A percentile compares a stretch with the other conserved stretches of the same genome.
These are phyloP conservation scores for Cheilinus undulatus DNA, from an alignment of 2,113 vertebrate genomes.

Conservation along the genomic window DNA sequence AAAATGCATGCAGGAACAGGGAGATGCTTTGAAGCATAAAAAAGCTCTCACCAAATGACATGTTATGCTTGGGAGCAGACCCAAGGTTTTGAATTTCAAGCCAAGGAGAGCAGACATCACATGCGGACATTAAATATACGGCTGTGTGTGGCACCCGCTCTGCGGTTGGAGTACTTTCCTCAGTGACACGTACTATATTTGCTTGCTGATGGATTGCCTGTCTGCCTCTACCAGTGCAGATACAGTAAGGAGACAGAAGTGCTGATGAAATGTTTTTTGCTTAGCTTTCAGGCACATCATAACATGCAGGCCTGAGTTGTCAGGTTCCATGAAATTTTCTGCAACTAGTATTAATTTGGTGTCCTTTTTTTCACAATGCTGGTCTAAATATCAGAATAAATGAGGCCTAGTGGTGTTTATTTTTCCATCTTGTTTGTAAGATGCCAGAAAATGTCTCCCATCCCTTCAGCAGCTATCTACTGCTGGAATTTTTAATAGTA, in stretches of 20 bases:
- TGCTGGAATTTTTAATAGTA: neutral
- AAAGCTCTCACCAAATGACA: conserved; percentile 27
- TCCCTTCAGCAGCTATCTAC: too few relatives aligned
- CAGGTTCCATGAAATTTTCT: conserved; percentile 28
- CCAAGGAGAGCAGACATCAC: conserved; percentile 46
- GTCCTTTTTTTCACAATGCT: conserved; percentile 1
- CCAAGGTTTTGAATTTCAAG: conserved; percentile 41
- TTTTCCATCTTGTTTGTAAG: conserved; percentile 15
- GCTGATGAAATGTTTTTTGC: conserved; percentile 73
- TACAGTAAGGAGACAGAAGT: conserved; percentile 66
- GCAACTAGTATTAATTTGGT: conserved; percentile 16
- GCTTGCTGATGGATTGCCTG: conserved; percentile 72
- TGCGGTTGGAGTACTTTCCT: conserved; percentile 53
- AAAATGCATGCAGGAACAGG: conserved; percentile 1
- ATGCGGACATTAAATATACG: conserved; percentile 51
- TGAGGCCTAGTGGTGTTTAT: conserved; percentile 7
- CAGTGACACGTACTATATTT: conserved; percentile 67
- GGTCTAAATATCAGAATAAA: conserved; percentile 19
- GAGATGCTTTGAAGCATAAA: conserved; percentile 5
- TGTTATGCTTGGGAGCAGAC: conserved; percentile 11
- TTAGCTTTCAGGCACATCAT: conserved; percentile 53
- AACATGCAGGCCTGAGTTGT: conserved; percentile 33
- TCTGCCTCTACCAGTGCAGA: conserved; percentile 48
- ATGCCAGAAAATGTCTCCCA: conserved; percentile 9
- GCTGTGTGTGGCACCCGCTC: conserved; percentile 50